Evolutionary conservation across 2,888 invertebrate species (phyloP).

Genomic region (Aleiodes leptofemur): DNA sequence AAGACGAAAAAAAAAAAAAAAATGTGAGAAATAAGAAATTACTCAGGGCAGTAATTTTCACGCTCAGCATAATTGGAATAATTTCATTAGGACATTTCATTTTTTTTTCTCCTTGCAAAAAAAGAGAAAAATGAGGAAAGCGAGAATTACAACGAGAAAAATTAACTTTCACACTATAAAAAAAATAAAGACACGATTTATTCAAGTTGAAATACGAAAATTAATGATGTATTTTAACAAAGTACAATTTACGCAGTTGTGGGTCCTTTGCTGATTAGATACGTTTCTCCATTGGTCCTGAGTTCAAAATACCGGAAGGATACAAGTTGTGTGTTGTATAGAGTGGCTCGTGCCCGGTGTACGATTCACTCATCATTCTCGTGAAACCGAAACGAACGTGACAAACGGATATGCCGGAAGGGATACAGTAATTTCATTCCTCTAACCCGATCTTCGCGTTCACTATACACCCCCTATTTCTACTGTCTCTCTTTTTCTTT

Average conservation of each 20-base stretch:
- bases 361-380: constrained; percentile 44
- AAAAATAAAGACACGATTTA: background rate
- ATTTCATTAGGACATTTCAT: too few species aligned
- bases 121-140: too few species aligned
- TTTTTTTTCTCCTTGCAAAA: too few species aligned
- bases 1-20: too few species aligned
- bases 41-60: too few species aligned
- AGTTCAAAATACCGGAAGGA: constrained; percentile 16
- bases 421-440: constrained; percentile 58
- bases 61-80: too few species aligned
- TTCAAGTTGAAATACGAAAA: background rate
- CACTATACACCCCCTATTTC: constrained; percentile 15
- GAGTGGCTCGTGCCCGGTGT: constrained; percentile 45
- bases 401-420: constrained; percentile 53
- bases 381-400: constrained; percentile 57
- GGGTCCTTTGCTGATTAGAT: constrained; percentile 51
- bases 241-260: constrained; percentile 20
- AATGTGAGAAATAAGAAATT: too few species aligned
- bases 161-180: background rate
- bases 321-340: constrained; percentile 18
- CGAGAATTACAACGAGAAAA: background rate
- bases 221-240: background rate
- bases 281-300: constrained; percentile 49
- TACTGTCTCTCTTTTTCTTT: background rate
- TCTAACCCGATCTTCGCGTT: constrained; percentile 51